These are phyloP conservation scores for fruit fly (Drosophila melanogaster) DNA, from an alignment of 1,140 invertebrate genomes.

Conservation along the genomic window DNA sequence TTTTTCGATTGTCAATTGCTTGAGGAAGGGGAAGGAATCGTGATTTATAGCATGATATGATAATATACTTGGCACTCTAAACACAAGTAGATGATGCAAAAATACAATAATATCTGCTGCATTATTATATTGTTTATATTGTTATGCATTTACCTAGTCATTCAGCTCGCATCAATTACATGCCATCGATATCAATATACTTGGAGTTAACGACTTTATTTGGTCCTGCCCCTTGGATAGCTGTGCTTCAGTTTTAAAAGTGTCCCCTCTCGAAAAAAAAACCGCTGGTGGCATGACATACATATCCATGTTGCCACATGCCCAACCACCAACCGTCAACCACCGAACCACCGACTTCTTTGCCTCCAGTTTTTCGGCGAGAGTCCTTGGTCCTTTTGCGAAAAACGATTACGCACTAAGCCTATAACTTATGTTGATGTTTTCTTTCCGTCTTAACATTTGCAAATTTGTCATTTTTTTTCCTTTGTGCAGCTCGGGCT, in stretches of 20 bases:
- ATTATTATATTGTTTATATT: not conserved
- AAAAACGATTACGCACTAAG: conserved; percentile 82
- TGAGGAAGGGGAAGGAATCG: not conserved
- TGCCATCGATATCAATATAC: not conserved
- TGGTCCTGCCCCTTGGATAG: not conserved
- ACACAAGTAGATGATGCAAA: too few species aligned
- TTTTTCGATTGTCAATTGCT: conserved; percentile 6
- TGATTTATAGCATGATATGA: not conserved
- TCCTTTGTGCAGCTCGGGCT: conserved; percentile 26
- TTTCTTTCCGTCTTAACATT: conserved; percentile 82
- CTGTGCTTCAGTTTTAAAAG: not conserved
- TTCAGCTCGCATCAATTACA: not conserved
- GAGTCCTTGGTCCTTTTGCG: conserved; percentile 43
- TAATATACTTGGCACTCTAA: not conserved
- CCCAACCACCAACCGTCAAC: not conserved
- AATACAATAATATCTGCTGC: too few species aligned
- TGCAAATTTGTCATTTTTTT: conserved; percentile 82
- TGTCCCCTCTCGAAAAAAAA: too few species aligned
- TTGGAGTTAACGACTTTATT: not conserved
- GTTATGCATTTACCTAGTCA: too few species aligned
- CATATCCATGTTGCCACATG: conserved; percentile 32
- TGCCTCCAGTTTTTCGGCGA: conserved; percentile 1
- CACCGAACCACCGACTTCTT: not conserved
- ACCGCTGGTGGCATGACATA: conserved; percentile 27
- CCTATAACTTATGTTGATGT: conserved; percentile 83